Evolutionary conservation across 2,113 vertebrate genomes (phyloP), one percentile per base, ranked within the genome.

Genomic region (Oncorhynchus clarkii): DNA sequence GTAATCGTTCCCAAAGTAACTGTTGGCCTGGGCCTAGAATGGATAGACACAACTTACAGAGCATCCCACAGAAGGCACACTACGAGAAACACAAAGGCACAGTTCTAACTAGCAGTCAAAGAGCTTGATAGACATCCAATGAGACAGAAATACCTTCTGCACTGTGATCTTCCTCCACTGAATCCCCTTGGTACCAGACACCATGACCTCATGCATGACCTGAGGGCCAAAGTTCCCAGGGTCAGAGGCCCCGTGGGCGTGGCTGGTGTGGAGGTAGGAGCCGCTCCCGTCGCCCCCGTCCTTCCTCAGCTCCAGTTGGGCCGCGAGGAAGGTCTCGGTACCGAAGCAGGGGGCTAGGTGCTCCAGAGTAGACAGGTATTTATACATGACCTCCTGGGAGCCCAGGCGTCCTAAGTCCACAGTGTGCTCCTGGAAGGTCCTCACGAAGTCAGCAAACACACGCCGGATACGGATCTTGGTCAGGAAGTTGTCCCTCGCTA

Each of bases 301-400:
- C 0, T 88, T 24, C 1, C 80, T 84, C 2, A 94, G 51, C 0
- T 92, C 85, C 84, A 97, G 73, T 16, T 80, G 77, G 0, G 88
- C 76, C 0, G 87, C 92, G 0, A 78, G 49, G 62, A 96, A 94
- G 0, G 82, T 62, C 85, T 99, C 97, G 0, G 77, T 68, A 0
- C 96, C 96, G 0, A 96, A 98, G 2, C 77, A 27, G 0, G 94
- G 94, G 0, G 93, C 94, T 67, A 99, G 85, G 16, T 89, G 92
- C 79, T 99, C 96, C 0, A 99, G 84, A 0, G 96, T 97, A 9
- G 94, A 94, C 79, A 99, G 81, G 88, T 99, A 98, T 59, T 97
- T 99, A 69, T 93, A 95, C 93, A 98, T 96, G 76, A 97, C 65
- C 24, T 95, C 93, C 16, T 94, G 93, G 3, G 72, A 20, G 1